Base-by-base conservation (phyloP, 2,888 invertebrate genomes). In the Pyrochroa serraticornis region DNA sequence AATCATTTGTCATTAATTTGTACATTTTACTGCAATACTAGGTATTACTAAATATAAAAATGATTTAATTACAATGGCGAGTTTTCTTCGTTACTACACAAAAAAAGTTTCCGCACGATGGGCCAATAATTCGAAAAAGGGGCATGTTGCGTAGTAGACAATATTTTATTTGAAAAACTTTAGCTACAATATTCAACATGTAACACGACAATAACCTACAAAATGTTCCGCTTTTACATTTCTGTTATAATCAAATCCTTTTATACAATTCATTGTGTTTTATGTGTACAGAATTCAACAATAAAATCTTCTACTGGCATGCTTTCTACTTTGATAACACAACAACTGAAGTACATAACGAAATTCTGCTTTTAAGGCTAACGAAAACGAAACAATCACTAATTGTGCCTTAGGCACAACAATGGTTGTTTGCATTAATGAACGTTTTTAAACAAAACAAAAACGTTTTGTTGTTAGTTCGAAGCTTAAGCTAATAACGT, bases 21-120 rank as follows among this genome's bases (percentile, higher is more conserved):
- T 67, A 65, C 58, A 67, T 56, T 64, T 64, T 65, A 62, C 64
- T 63, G 67, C 67, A 67, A 65, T 67, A 65, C 58, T 66, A 66
- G 63, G 61, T 63, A 67, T 63, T 65, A 67, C 60, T 64, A 64
- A 67, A 64, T 64, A 67, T 64, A 64, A 59, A 63, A 55, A 44
- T 59, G 45, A 59, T 55, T 59, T 46, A 55, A 54, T 52, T 53
- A 55, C 35, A 58, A 36, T 36, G 12, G 36, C 34, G 54, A 31
- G 37, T 53, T 58, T 51, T 53, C 38, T 54, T 48, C 44, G 8
- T 7, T 3, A 22, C 22, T 22, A 22, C 22, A 22, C 22, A 5
- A 22, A 22, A 12, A 42, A 30, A n/a, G n/a, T 12, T n/a, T 37
- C 13, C 1, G 10, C 37, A 37, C 36, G 22, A 36, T 6, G 36